Percentiles rank a stretch among this genome's conserved stretches.
phyloP scores from a whole-genome alignment of 2,888 invertebrate genomes.

The Toxonevra muliebris region DNA sequence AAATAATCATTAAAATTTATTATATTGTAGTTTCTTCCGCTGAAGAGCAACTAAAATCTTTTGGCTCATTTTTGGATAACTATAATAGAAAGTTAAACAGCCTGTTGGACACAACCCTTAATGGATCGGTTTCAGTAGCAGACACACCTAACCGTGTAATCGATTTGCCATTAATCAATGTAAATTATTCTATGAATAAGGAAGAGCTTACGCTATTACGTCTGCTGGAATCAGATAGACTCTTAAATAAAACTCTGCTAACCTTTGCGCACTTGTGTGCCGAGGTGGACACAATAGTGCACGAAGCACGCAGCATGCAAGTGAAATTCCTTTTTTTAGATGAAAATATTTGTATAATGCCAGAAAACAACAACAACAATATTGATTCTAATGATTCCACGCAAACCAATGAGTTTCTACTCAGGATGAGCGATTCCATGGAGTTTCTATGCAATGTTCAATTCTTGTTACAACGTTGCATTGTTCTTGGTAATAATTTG shows the following conservation, averaged over 20 bases:
- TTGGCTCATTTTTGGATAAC: slow-evolving; percentile 56
- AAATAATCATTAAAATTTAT: not conserved
- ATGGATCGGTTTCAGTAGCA: slow-evolving; percentile 7
- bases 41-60: slow-evolving; percentile 58
- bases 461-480: slow-evolving; percentile 75
- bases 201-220: slow-evolving; percentile 76
- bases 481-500: slow-evolving; percentile 76
- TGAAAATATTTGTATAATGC: slow-evolving; percentile 44
- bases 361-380: slow-evolving; percentile 44
- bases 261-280: slow-evolving; percentile 81
- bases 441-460: slow-evolving; percentile 73
- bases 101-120: slow-evolving; percentile 41
- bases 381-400: slow-evolving; percentile 46
- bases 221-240: slow-evolving; percentile 81
- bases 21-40: slow-evolving; percentile 50
- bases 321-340: slow-evolving; percentile 62
- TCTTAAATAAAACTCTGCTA: slow-evolving; percentile 80
- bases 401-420: slow-evolving; percentile 44
- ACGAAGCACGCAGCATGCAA: slow-evolving; percentile 73
- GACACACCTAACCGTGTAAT: not conserved
- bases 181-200: slow-evolving; percentile 44
- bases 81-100: slow-evolving; percentile 50
- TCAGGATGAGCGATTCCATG: slow-evolving; percentile 68
- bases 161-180: slow-evolving; percentile 47
- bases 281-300: slow-evolving; percentile 76